phyloP scores from a whole-genome alignment of 2,113 vertebrate genomes.

The Puffinus mauretanicus region DNA sequence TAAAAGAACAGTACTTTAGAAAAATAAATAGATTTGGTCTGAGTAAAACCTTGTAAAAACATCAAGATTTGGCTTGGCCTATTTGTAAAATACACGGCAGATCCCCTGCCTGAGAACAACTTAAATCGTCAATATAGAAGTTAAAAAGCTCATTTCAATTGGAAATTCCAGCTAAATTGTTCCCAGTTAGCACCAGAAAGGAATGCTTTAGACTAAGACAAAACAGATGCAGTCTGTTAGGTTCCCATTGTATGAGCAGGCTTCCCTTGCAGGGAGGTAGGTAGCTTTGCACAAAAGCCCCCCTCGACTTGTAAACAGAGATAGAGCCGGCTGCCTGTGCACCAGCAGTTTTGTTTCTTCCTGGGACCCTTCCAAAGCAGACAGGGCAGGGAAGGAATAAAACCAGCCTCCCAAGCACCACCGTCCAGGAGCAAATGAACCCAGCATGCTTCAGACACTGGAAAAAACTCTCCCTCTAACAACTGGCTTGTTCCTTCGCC shows the following conservation, averaged over 20 bases:
- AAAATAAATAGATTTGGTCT: not conserved
- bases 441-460: not conserved
- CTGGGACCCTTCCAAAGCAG: constrained; percentile 1
- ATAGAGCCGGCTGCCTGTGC: not conserved
- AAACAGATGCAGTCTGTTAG: constrained; percentile 63
- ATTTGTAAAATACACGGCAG: constrained; percentile 25
- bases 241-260: constrained; percentile 49
- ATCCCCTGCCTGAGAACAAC: constrained; percentile 40
- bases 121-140: constrained; percentile 42
- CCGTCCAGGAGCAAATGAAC: not conserved
- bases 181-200: constrained; percentile 69
- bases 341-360: not conserved
- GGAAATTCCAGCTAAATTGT: constrained; percentile 69
- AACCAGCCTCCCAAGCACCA: not conserved
- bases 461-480: not conserved
- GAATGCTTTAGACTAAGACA: constrained; percentile 67
- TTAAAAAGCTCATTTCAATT: constrained; percentile 54
- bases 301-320: constrained; percentile 27
- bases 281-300: constrained; percentile 23
- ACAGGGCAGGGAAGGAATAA: not conserved
- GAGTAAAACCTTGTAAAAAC: constrained; percentile 21
- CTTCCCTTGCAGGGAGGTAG: constrained; percentile 56
- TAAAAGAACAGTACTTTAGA: not conserved
- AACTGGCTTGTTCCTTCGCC: not conserved
- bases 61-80: not conserved